Base-by-base conservation (phyloP, 2,113 vertebrate genomes). In the Pagrus major region DNA sequence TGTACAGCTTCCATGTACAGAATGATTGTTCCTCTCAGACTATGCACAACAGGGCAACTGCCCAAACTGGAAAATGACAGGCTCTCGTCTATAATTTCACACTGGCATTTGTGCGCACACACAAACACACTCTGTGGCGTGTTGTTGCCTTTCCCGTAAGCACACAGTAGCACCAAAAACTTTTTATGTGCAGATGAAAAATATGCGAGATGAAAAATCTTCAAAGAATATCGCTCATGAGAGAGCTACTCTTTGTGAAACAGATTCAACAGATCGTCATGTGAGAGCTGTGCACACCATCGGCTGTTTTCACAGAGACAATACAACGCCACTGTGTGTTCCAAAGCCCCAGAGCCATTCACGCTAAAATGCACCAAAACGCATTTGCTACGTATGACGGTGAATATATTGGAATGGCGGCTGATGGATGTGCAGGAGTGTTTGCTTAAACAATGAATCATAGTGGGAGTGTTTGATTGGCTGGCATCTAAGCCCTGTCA, bases 401-500 rank as follows among this genome's bases (percentile, higher is more conserved):
- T 74, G 90, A 87, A 87, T 87, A 88, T 77, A 85, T 79, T 71
- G 83, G 71, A 86, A 89, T 67, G 89, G 87, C 42, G 74, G 71
- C 77, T 82, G 88, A 82, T 76, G 76, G 82, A 89, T 91, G 80
- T 78, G n/a, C 83, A 81, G 86, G 88, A 85, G 71, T 87, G 85
- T 91, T 90, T 89, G 80, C 85, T 92, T 90, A 89, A 93, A 93
- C 92, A 89, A 92, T 91, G 86, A 90, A 90, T 89, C 81, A 73
- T 54, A 80, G 85, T 77, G 72, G 78, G 85, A 88, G 83, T 54
- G 39, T 88, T 86, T 91, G 86, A 94, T 93, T 90, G 91, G 92
- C 91, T 91, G 78, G 82, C 83, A 85, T 84, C 85, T 80, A 86
- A 90, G 88, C 86, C 82, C 88, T 88, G 89, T 93, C 89, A 89